Evolutionary conservation across 2,797 vertebrate genomes (phyloP), one percentile per base, ranked within the genome.

Genomic region (Cossypha dichroa): DNA sequence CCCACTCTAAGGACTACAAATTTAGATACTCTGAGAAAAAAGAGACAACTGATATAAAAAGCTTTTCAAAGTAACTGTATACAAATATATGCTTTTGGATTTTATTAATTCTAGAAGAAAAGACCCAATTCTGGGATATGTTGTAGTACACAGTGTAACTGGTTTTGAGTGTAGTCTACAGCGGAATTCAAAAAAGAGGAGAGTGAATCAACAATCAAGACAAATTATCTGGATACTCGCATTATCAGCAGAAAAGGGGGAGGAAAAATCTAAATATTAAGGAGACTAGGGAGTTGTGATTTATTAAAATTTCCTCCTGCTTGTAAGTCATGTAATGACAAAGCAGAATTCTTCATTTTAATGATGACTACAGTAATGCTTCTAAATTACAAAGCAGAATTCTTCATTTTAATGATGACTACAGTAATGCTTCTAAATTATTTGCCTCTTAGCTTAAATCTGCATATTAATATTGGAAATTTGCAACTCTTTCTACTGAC

Each of bases 391-490:
- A 77, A 54, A 38, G 58, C 5, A 1, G 5, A 63, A 45, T 87
- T 94, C 43, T 86, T 73, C 22, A 33, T 87, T 94, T 91, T 89
- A 77, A 64, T 36, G 23, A 68, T 80, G 51, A 59, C 43, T 75
- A 11, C 34, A 85, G 26, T 79, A 94, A 76, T 80, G 72, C 7
- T 60, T 88, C 93, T 85, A 66, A 92, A 77, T 89, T 83, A 68
- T 83, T 91, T 93, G 28, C 23, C 73, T 95, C 81, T 91, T 60
- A 66, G 49, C 52, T 89, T 91, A 70, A 58, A 79, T 92, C 63
- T 93, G 46, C 75, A 69, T 91, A 69, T 83, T 92, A 81, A 62
- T 83, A 45, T 49, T 36, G 48, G 43, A 80, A 94, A 90, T 63
- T 72, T 68, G 21, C 25, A 54, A 41, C 40, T n/a, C 55, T 63